phyloP scores from a whole-genome alignment of 1,140 invertebrate genomes.

The Adoxophyes honmai region DNA sequence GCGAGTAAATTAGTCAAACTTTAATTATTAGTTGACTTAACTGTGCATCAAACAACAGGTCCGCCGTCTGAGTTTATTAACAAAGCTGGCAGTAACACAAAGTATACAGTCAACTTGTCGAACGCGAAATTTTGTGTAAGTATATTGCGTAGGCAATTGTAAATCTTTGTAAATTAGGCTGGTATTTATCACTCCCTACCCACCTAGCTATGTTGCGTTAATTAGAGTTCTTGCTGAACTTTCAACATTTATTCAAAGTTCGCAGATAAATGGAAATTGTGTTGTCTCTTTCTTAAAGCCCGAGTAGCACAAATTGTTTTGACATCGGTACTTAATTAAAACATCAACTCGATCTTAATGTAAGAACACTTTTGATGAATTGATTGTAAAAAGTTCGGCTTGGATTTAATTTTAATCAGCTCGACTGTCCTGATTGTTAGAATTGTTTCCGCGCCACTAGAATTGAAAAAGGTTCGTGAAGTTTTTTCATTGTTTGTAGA shows the following conservation, averaged over 20 bases:
- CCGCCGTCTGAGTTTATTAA: too few relatives aligned
- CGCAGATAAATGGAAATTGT: background rate
- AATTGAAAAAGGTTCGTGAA: background rate
- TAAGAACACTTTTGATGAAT: background rate
- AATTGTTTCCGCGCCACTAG: slow-evolving; percentile 3
- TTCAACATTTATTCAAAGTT: background rate
- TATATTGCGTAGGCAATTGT: too few relatives aligned
- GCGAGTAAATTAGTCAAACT: too few relatives aligned
- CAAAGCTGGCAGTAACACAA: too few relatives aligned
- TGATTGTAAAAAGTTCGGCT: background rate
- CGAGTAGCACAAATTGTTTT: background rate
- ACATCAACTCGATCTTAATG: background rate
- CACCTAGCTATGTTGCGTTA: background rate
- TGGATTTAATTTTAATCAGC: background rate
- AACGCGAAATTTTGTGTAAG: too few relatives aligned
- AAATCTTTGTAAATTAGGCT: too few relatives aligned
- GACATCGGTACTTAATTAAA: background rate
- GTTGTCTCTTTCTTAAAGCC: background rate
- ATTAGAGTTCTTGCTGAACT: background rate
- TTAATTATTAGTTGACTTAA: too few relatives aligned
- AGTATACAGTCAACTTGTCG: too few relatives aligned
- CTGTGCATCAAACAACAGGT: too few relatives aligned
- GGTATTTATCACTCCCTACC: too few relatives aligned
- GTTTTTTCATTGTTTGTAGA: background rate
- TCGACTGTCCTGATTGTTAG: background rate